These are phyloP conservation scores for Lacerta agilis DNA, from an alignment of 2,797 vertebrate genomes.

Conservation along the genomic window DNA sequence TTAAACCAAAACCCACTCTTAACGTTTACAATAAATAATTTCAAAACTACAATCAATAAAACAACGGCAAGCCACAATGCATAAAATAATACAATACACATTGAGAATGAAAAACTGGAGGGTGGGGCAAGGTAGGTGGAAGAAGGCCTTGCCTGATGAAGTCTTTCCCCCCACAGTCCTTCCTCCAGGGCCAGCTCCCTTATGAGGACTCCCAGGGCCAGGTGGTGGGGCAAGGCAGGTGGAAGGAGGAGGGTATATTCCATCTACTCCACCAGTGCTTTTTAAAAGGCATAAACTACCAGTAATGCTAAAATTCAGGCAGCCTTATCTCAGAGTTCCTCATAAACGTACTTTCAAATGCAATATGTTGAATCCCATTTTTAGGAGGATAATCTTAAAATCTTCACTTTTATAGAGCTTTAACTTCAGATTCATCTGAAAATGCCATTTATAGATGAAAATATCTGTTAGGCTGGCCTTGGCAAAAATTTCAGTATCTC, in stretches of 20 bases:
- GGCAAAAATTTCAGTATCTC: constrained; percentile 35
- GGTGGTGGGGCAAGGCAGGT: too few relatives aligned
- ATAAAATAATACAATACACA: too few relatives aligned
- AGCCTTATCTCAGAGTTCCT: constrained; percentile 5
- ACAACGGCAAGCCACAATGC: too few relatives aligned
- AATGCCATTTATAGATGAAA: not conserved
- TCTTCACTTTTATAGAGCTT: not conserved
- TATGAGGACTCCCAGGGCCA: too few relatives aligned
- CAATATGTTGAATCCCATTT: not conserved
- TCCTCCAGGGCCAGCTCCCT: too few relatives aligned
- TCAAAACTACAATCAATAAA: too few relatives aligned
- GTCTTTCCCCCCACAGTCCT: too few relatives aligned
- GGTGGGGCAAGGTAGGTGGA: too few relatives aligned
- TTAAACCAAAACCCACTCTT: too few relatives aligned
- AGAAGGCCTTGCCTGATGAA: too few relatives aligned
- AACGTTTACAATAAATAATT: too few relatives aligned
- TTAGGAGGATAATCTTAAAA: constrained; percentile 12
- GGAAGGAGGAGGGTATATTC: not conserved
- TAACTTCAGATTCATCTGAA: constrained; percentile 21
- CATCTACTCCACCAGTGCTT: not conserved
- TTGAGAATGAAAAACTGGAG: too few relatives aligned
- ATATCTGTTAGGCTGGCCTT: constrained; percentile 8
- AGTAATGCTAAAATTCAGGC: not conserved
- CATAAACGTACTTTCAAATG: constrained; percentile 3
- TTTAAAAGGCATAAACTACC: not conserved